These are phyloP conservation scores for Cephus pygmeus DNA, from an alignment of 2,888 invertebrate genomes.

Conservation along the genomic window DNA sequence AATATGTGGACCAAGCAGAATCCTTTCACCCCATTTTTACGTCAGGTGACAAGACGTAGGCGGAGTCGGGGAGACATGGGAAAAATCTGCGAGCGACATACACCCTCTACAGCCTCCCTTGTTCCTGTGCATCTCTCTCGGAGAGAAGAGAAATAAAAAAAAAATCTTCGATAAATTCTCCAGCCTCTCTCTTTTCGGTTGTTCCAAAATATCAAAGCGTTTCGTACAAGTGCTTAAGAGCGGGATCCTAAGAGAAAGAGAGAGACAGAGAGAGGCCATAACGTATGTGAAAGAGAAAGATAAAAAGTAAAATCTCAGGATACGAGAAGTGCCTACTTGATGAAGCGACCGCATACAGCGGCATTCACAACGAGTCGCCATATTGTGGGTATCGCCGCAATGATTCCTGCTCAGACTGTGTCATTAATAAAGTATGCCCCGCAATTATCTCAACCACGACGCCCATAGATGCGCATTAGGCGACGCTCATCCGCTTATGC, in stretches of 20 bases:
- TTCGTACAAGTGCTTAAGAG: conserved; percentile 31
- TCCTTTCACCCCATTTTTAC: too few species aligned
- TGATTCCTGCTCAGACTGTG: conserved; percentile 25
- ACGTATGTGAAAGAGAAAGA: conserved; percentile 11
- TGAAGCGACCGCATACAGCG: too few species aligned
- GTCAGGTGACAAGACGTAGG: too few species aligned
- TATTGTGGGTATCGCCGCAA: background rate
- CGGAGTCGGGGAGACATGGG: too few species aligned
- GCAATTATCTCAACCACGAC: conserved; percentile 36
- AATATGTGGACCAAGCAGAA: too few species aligned
- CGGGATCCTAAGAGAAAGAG: background rate
- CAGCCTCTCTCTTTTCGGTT: conserved; percentile 20
- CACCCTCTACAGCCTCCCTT: too few species aligned
- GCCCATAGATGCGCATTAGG: conserved; percentile 33
- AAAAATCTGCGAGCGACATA: too few species aligned
- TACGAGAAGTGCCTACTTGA: background rate
- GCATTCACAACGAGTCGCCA: too few species aligned
- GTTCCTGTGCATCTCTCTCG: too few species aligned
- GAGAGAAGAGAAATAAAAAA: background rate
- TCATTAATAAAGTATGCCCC: conserved; percentile 40
- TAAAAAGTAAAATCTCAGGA: too few species aligned
- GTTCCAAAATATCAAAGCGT: conserved; percentile 46
- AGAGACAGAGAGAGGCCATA: background rate
- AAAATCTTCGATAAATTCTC: background rate
- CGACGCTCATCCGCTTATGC: conserved; percentile 13